Percentiles rank a stretch among this genome's conserved stretches.
phyloP scores from a whole-genome alignment of 2,888 invertebrate species.

The Yponomeuta evonymella region DNA sequence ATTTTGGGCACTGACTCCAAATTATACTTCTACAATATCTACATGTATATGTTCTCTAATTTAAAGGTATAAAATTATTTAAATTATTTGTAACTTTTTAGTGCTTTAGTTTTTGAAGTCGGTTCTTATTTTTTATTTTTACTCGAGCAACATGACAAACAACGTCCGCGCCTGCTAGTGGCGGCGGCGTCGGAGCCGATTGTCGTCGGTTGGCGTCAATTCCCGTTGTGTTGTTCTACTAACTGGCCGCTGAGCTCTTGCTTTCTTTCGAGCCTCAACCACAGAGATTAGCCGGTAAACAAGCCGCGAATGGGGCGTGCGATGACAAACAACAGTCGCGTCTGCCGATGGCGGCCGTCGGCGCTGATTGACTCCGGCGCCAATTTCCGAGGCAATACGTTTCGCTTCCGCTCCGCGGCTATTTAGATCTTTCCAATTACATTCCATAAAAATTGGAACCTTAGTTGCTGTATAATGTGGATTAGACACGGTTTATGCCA shows the following conservation, averaged over 20 bases:
- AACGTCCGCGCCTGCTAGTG: too few relatives aligned
- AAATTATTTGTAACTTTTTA: too few relatives aligned
- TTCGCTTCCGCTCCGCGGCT: neutral
- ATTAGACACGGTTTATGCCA: neutral
- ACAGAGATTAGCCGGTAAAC: neutral
- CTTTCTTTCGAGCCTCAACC: neutral
- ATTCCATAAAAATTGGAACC: neutral
- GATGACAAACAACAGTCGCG: neutral
- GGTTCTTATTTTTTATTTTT: too few relatives aligned
- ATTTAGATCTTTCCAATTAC: neutral
- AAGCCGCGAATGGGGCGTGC: neutral
- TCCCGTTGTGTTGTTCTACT: too few relatives aligned
- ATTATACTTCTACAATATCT: too few relatives aligned
- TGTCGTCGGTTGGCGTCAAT: too few relatives aligned
- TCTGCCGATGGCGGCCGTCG: neutral
- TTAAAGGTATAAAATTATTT: too few relatives aligned
- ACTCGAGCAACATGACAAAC: too few relatives aligned
- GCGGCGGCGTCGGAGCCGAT: too few relatives aligned
- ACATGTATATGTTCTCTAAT: too few relatives aligned
- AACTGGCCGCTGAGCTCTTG: neutral
- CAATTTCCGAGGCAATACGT: conserved; percentile 1
- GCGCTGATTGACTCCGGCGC: neutral
- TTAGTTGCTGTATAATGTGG: neutral
- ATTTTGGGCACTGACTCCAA: too few relatives aligned
- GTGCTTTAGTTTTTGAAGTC: too few relatives aligned